phyloP scores from a whole-genome alignment of 2,888 invertebrate genomes.

The Macrophya annulata region DNA sequence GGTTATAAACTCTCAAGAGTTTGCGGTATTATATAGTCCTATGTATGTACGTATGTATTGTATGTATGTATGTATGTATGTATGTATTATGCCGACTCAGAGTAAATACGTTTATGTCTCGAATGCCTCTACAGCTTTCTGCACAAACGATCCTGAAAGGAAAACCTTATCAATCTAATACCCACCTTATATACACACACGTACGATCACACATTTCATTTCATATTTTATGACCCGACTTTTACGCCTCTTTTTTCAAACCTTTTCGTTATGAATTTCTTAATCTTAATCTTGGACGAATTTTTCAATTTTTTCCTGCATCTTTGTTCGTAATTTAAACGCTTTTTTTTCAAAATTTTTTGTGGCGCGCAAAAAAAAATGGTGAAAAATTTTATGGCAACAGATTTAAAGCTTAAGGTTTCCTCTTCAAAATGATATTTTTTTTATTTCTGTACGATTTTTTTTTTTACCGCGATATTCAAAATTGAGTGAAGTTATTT shows the following conservation, averaged over 20 bases:
- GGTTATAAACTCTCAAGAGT: constrained; percentile 73
- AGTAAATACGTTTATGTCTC: constrained; percentile 73
- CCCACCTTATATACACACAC: constrained; percentile 30
- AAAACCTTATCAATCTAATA: constrained; percentile 74
- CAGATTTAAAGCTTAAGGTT: not conserved
- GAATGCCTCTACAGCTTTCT: not conserved
- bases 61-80: not conserved
- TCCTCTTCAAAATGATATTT: not conserved
- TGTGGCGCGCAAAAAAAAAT: not conserved
- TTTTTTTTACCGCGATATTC: not conserved
- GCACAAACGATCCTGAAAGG: constrained; percentile 45
- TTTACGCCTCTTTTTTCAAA: constrained; percentile 2
- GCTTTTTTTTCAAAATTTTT: not conserved
- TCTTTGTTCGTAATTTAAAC: not conserved
- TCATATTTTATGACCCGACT: constrained; percentile 72
- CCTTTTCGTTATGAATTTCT: no score
- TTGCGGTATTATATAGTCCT: not conserved
- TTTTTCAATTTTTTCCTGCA: not conserved
- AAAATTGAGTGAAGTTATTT: not conserved
- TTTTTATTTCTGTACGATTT: no score
- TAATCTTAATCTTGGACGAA: not conserved
- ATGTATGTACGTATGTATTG: not conserved
- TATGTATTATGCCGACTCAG: constrained; percentile 73
- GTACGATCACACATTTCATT: constrained; percentile 59
- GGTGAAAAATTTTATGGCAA: not conserved